phyloP scores from a whole-genome alignment of 2,797 vertebrate species.

The Craterocephalus amniculus region DNA sequence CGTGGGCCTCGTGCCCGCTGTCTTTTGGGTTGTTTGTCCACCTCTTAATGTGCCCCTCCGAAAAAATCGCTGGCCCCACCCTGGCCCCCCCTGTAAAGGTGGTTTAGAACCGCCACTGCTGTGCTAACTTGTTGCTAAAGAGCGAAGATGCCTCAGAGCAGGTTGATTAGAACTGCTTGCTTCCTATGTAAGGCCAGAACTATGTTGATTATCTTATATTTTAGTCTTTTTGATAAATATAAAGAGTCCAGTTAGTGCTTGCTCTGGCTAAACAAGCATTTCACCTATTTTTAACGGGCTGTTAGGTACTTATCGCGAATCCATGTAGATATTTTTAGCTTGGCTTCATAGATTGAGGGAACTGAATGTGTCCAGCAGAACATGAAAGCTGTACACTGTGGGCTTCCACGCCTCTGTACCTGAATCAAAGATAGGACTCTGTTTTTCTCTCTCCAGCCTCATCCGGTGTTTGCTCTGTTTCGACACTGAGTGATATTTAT shows the following conservation, averaged over 20 bases:
- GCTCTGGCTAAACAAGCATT: slow-evolving; percentile 36
- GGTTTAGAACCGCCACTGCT: no score
- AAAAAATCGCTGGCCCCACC: no score
- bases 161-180: not conserved
- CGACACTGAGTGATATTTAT: slow-evolving; percentile 60
- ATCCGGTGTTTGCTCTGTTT: slow-evolving; percentile 48
- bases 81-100: no score
- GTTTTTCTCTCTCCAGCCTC: slow-evolving; percentile 31
- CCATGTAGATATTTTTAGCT: slow-evolving; percentile 55
- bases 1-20: no score
- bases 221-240: slow-evolving; percentile 32
- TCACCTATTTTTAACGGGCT: slow-evolving; percentile 32
- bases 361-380: slow-evolving; percentile 51
- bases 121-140: slow-evolving; percentile 27
- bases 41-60: no score
- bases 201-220: not conserved
- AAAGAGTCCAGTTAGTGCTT: slow-evolving; percentile 12
- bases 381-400: slow-evolving; percentile 42
- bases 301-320: slow-evolving; percentile 41
- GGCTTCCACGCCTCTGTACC: slow-evolving; percentile 58
- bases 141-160: slow-evolving; percentile 24
- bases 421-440: slow-evolving; percentile 44
- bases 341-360: slow-evolving; percentile 23
- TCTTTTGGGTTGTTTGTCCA: no score
- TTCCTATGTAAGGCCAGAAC: slow-evolving; percentile 18